These are phyloP conservation scores for Aphidius ervi DNA, from an alignment of 1,140 invertebrate genomes.

Conservation along the genomic window DNA sequence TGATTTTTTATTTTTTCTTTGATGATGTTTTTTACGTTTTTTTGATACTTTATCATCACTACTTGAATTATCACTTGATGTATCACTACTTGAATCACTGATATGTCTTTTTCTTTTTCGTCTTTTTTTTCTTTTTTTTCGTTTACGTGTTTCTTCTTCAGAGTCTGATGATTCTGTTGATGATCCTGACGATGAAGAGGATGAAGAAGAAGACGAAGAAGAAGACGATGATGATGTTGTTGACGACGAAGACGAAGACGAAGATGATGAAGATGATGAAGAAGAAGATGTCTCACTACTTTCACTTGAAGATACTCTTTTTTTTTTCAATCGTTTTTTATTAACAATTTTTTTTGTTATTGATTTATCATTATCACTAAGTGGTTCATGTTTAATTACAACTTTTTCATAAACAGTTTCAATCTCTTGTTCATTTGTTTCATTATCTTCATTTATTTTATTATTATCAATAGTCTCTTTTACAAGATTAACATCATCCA, in stretches of 20 bases:
- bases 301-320: slow-evolving; percentile 20
- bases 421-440: neutral
- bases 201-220: no score
- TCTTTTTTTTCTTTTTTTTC: slow-evolving; percentile 12
- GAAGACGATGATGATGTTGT: no score
- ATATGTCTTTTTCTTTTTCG: slow-evolving; percentile 8
- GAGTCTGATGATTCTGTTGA: slow-evolving; percentile 34
- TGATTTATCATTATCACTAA: slow-evolving; percentile 34
- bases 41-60: slow-evolving; percentile 11
- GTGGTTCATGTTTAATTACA: slow-evolving; percentile 35
- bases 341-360: slow-evolving; percentile 25
- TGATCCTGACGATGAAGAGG: no score
- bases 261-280: neutral
- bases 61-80: slow-evolving; percentile 14
- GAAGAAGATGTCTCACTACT: slow-evolving; percentile 41
- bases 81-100: slow-evolving; percentile 11
- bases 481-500: neutral
- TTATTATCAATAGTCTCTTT: neutral
- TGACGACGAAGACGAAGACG: no score
- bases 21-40: slow-evolving; percentile 17
- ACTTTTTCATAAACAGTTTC: neutral
- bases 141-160: slow-evolving; percentile 30
- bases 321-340: slow-evolving; percentile 34
- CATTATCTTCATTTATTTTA: neutral
- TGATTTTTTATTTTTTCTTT: slow-evolving; percentile 29